Base-by-base conservation (phyloP, 1,140 invertebrate species). In the Luehdorfia chinensis region DNA sequence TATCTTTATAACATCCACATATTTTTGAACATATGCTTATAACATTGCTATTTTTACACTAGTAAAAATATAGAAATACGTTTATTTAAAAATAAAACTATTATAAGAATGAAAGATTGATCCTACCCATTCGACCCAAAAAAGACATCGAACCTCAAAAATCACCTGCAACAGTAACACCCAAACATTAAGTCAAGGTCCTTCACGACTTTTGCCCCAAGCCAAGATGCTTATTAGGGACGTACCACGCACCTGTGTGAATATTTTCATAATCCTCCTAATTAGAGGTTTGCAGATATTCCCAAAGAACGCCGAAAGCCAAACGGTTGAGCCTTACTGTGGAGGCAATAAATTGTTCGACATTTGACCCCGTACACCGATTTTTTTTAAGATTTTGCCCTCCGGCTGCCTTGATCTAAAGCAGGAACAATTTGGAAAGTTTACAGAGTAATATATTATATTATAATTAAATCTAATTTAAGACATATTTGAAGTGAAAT, bases 271-370 rank as follows among this genome's bases (percentile, higher is more conserved):
- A 84, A 84, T 83, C 79, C 78, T 61, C 68, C 65, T 86, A 86
- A 86, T 86, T 86, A 84, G 76, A 80, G 83, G 83, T 84, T 84
- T 70, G 83, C 79, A 66, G 68, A 75, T 77, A 58, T 80, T 73
- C 76, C 78, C 76, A 84, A 84, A 81, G 72, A 68, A 62, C 55
- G 55, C 73, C 67, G 72, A 70, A 69, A 63, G 59, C 73, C 70
- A 70, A 77, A 78, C 78, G 76, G 74, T 76, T 78, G 69, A 63
- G 66, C 68, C 65, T 66, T 66, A 79, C 77, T 74, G 83, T 68
- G 64, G 77, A 69, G 78, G 75, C 78, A 74, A 86, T 86, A 86
- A 86, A 86, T 86, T 86, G 69, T 76, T 86, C 83, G 83, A 86
- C 83, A 80, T 86, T 84, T 86, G 83, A 86, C 83, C 83, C 71